phyloP scores from a whole-genome alignment of 2,113 vertebrate species.

The Tupaia tana region DNA sequence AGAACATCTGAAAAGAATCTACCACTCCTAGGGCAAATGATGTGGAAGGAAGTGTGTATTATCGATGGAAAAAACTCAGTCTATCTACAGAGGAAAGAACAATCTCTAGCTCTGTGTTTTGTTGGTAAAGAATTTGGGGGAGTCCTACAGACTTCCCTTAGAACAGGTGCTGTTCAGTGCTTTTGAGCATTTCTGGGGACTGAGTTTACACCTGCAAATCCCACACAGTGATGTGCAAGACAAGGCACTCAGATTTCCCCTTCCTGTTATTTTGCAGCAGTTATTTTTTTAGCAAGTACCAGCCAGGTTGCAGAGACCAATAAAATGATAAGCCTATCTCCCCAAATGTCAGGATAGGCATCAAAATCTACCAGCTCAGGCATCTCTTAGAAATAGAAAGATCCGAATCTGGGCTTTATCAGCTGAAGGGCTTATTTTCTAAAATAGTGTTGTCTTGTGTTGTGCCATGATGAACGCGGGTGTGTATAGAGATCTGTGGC shows the following conservation, averaged over 20 bases:
- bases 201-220: slow-evolving; percentile 62
- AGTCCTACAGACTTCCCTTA: slow-evolving; percentile 1
- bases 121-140: background rate
- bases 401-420: slow-evolving; percentile 70
- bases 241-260: slow-evolving; percentile 56
- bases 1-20: background rate
- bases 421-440: slow-evolving; percentile 62
- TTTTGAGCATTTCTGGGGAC: slow-evolving; percentile 47
- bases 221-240: slow-evolving; percentile 32
- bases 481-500: background rate
- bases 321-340: slow-evolving; percentile 69
- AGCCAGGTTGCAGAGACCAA: slow-evolving; percentile 52
- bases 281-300: slow-evolving; percentile 25
- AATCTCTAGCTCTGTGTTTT: background rate
- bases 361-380: slow-evolving; percentile 42
- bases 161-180: background rate
- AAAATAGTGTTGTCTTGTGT: slow-evolving; percentile 61
- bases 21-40: background rate
- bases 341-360: slow-evolving; percentile 41
- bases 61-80: background rate
- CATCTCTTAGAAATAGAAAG: slow-evolving; percentile 72
- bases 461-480: slow-evolving; percentile 27
- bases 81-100: background rate
- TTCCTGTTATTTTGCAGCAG: slow-evolving; percentile 61
- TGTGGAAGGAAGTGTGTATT: background rate